phyloP scores from a whole-genome alignment of 2,888 invertebrate genomes.

The Petrolisthes cinctipes region DNA sequence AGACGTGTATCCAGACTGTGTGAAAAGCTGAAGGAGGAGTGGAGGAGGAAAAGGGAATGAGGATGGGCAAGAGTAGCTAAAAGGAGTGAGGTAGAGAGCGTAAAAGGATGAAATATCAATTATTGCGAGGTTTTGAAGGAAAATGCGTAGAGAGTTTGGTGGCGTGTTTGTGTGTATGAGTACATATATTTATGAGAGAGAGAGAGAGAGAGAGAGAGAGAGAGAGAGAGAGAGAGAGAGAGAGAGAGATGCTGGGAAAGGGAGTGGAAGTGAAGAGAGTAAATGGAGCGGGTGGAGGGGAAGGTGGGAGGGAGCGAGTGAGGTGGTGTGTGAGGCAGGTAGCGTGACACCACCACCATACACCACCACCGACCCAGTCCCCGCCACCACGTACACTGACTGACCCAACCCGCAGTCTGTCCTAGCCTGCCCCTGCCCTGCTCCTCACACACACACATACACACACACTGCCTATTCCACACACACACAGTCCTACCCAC shows the following conservation, averaged over 20 bases:
- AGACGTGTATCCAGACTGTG: too few relatives aligned
- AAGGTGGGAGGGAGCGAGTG: neutral
- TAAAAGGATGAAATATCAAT: too few relatives aligned
- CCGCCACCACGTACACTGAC: neutral
- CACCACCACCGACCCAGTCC: neutral
- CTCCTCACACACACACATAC: neutral
- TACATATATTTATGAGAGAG: too few relatives aligned
- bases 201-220: neutral
- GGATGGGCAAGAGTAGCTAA: too few relatives aligned
- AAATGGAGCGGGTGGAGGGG: neutral
- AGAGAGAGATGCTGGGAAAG: neutral
- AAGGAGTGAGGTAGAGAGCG: too few relatives aligned
- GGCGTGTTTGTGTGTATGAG: too few relatives aligned
- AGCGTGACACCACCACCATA: neutral
- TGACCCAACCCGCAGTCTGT: neutral
- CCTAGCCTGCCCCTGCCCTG: neutral
- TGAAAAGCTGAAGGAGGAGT: too few relatives aligned
- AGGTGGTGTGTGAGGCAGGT: neutral
- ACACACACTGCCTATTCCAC: neutral
- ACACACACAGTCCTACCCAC: neutral
- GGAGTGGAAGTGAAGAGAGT: too few relatives aligned
- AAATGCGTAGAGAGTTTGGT: too few relatives aligned
- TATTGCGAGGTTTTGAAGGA: too few relatives aligned
- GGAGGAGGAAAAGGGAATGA: too few relatives aligned
- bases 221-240: neutral